phyloP scores from a whole-genome alignment of 1,140 invertebrate species.

The Drosophila lacertosa region DNA sequence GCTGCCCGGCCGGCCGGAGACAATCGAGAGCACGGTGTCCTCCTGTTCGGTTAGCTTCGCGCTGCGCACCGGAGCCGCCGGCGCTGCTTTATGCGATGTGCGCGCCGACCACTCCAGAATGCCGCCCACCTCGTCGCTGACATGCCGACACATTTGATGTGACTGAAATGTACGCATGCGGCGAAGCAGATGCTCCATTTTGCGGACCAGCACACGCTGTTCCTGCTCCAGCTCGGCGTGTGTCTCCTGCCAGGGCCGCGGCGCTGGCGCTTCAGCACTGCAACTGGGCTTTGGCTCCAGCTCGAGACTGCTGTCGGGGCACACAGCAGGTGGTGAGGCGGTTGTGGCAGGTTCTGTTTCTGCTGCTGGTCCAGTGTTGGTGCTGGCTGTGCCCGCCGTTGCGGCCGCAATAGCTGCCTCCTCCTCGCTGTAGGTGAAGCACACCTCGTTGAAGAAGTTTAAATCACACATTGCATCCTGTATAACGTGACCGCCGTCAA shows the following conservation, averaged over 20 bases:
- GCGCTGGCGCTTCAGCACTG: not conserved
- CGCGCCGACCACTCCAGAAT: constrained; percentile 89
- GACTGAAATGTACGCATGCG: constrained; percentile 91
- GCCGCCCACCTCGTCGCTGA: constrained; percentile 89
- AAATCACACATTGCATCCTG: constrained; percentile 75
- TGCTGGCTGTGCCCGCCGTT: not conserved
- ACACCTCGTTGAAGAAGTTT: constrained; percentile 75
- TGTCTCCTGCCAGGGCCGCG: constrained; percentile 49
- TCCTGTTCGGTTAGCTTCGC: constrained; percentile 68
- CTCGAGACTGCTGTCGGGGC: constrained; percentile 16
- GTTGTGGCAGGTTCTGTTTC: constrained; percentile 13
- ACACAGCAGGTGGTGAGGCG: not conserved
- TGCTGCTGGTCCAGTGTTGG: constrained; percentile 24
- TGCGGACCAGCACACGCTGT: constrained; percentile 88
- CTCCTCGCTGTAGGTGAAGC: constrained; percentile 64
- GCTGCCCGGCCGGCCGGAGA: constrained; percentile 48
- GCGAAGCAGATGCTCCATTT: constrained; percentile 89
- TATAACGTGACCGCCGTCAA: constrained; percentile 67
- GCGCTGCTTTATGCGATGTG: constrained; percentile 57
- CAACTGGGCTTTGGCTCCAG: constrained; percentile 16
- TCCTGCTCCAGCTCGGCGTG: constrained; percentile 73
- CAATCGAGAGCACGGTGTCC: constrained; percentile 59
- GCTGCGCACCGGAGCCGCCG: constrained; percentile 57
- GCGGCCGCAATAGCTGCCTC: constrained; percentile 35
- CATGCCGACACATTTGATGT: constrained; percentile 89